phyloP scores from a whole-genome alignment of 2,113 vertebrate species.

The Catagonus wagneri region DNA sequence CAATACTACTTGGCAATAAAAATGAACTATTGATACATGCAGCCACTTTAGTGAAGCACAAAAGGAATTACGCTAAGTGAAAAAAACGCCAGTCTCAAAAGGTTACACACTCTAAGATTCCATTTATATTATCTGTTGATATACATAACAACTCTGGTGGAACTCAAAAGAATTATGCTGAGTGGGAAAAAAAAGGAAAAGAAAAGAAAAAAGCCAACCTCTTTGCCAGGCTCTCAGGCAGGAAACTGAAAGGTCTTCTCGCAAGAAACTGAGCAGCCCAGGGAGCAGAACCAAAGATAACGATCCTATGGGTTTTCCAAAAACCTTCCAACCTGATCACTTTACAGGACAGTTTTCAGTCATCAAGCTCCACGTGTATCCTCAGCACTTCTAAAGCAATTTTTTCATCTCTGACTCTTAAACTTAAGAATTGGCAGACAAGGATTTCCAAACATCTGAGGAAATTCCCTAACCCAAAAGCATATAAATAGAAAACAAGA shows the following conservation, averaged over 20 bases:
- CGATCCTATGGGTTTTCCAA: background rate
- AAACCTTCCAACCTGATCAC: background rate
- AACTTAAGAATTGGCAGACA: background rate
- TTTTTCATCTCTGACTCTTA: background rate
- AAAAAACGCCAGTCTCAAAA: background rate
- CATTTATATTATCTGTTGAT: background rate
- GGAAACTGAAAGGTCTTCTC: background rate
- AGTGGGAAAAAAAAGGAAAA: too few species aligned
- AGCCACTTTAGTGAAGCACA: background rate
- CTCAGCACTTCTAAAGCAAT: background rate
- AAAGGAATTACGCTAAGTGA: background rate
- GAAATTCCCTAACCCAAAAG: background rate
- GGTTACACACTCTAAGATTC: background rate
- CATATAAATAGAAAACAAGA: background rate
- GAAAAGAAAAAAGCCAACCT: background rate
- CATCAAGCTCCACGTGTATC: background rate
- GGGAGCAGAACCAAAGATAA: background rate
- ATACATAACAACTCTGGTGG: background rate
- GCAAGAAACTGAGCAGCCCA: background rate
- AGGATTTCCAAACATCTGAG: background rate
- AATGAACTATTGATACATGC: background rate
- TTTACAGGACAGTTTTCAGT: background rate
- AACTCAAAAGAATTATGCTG: background rate
- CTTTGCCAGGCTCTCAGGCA: background rate
- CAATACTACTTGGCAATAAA: background rate